Evolutionary conservation across 23 tunicate genomes (phyloP).

Genomic region (Aplidium turbinatum): DNA sequence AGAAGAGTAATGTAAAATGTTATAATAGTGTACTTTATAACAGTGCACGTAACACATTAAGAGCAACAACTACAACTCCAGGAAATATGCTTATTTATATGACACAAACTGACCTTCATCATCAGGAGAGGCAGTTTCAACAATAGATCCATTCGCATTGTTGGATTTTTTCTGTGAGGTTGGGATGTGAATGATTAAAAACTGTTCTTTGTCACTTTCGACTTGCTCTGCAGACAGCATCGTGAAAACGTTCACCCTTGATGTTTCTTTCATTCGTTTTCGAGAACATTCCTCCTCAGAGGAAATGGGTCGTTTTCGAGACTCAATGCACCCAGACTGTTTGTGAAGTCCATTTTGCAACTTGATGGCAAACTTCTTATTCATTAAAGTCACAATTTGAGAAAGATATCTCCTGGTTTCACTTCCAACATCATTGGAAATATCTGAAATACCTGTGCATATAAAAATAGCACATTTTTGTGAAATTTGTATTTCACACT

Average conservation of each 20-base stretch:
- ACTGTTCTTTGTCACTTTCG: slow-evolving; percentile 40
- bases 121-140: too few relatives aligned
- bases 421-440: slow-evolving; percentile 51
- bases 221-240: slow-evolving; percentile 26
- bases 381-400: slow-evolving; percentile 62
- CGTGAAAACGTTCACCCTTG: slow-evolving; percentile 46
- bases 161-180: slow-evolving; percentile 22
- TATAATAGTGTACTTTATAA: too few relatives aligned
- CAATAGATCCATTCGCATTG: background rate
- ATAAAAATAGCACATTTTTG: background rate
- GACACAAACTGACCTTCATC: too few relatives aligned
- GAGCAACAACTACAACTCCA: too few relatives aligned
- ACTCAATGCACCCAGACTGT: background rate
- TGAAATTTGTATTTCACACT: background rate
- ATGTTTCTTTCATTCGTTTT: slow-evolving; percentile 19
- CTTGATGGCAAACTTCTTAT: slow-evolving; percentile 49
- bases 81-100: too few relatives aligned
- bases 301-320: slow-evolving; percentile 25
- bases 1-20: too few relatives aligned
- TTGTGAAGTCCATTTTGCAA: slow-evolving; percentile 31
- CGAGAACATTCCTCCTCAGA: background rate
- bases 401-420: slow-evolving; percentile 72
- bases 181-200: slow-evolving; percentile 62
- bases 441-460: slow-evolving; percentile 6
- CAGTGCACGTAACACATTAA: too few relatives aligned